Evolutionary conservation across 2,888 invertebrate genomes (phyloP).

Genomic region (Drosophila ustulata): DNA sequence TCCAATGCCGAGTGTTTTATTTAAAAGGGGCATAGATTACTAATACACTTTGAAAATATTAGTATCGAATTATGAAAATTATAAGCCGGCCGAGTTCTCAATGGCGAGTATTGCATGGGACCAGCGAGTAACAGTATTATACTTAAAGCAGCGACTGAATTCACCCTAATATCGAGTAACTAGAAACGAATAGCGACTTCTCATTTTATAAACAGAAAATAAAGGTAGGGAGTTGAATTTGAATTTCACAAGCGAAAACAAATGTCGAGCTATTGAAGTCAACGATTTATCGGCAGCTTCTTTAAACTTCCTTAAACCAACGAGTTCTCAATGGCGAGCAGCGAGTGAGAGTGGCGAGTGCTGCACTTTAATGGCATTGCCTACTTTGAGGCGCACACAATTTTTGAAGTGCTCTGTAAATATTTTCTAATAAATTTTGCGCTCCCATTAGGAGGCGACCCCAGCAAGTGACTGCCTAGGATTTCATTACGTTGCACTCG

Average conservation of each 20-base stretch:
- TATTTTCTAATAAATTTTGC: constrained; percentile 81
- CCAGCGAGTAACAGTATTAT: background rate
- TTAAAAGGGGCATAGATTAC: no score
- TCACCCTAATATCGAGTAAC: background rate
- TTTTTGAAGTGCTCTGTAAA: constrained; percentile 77
- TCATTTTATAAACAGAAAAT: no score
- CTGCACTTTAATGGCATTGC: constrained; percentile 52
- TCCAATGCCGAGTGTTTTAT: no score
- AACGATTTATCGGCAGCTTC: background rate
- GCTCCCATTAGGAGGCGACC: constrained; percentile 53
- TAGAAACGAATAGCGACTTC: no score
- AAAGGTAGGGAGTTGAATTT: no score
- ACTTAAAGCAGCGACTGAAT: background rate
- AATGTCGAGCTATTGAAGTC: no score
- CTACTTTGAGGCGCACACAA: constrained; percentile 54
- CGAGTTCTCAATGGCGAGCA: background rate
- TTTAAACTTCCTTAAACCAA: background rate
- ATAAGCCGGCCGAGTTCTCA: background rate
- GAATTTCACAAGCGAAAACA: no score
- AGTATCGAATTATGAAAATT: no score
- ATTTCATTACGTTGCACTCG: constrained; percentile 77
- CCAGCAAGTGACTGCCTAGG: constrained; percentile 44
- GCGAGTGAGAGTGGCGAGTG: constrained; percentile 10
- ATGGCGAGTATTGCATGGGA: background rate
- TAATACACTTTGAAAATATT: no score